Conservation (phyloP, 2,888 invertebrate species). For the Luperina nickerlii region DNA sequence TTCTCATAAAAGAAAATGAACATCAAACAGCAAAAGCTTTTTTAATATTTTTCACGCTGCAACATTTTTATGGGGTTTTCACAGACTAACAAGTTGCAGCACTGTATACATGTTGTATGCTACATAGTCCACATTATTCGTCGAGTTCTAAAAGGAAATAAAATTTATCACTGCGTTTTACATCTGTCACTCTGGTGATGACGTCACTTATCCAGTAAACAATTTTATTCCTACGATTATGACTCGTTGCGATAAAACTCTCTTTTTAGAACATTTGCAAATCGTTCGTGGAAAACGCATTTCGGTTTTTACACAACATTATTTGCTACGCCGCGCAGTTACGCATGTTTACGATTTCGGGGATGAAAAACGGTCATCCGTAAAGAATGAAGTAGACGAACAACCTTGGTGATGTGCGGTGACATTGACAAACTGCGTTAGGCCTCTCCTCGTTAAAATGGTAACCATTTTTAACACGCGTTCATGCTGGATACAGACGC, state of each 20-base stretch:
- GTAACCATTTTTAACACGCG: conserved; percentile 46
- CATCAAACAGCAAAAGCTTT: not conserved
- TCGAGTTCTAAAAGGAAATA: conserved; percentile 21
- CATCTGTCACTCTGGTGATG: conserved; percentile 2
- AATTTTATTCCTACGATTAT: conserved; percentile 41
- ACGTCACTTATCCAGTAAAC: conserved; percentile 44
- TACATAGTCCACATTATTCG: not conserved
- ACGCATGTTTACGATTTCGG: conserved; percentile 43
- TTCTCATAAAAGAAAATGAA: not conserved
- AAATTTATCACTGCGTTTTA: conserved; percentile 22
- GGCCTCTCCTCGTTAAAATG: conserved; percentile 43
- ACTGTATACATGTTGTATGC: not conserved
- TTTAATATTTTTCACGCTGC: conserved; percentile 8
- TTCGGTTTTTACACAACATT: conserved; percentile 21
- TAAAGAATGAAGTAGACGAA: conserved; percentile 42
- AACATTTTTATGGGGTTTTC: conserved; percentile 24
- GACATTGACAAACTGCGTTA: conserved; percentile 57
- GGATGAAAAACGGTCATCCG: conserved; percentile 39
- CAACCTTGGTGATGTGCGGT: conserved; percentile 48
- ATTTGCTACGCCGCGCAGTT: conserved; percentile 31
- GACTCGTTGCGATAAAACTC: conserved; percentile 29
- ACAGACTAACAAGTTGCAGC: conserved; percentile 8
- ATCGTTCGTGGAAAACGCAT: conserved; percentile 19
- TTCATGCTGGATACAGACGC: conserved; percentile 20
- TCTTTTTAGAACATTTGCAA: conserved; percentile 25